Conservation (phyloP, 2,113 vertebrate genomes). For the Antechinus flavipes region DNA sequence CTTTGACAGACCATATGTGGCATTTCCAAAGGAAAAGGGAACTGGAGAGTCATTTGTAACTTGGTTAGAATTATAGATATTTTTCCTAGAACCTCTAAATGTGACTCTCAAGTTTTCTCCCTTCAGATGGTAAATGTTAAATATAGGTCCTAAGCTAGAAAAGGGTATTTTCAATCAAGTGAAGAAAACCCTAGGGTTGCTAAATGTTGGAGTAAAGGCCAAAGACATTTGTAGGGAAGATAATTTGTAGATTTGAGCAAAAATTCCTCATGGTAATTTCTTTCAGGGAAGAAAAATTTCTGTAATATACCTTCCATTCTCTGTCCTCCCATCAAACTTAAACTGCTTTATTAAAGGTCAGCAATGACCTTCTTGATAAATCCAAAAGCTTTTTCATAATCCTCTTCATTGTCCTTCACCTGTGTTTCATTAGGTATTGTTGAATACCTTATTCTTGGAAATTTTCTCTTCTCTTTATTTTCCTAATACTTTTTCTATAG, state of each 20-base stretch:
- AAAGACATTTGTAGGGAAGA: not conserved
- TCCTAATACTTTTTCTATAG: not conserved
- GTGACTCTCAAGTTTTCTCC: not conserved
- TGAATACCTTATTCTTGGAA: not conserved
- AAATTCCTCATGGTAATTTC: not conserved
- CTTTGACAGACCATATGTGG: not conserved
- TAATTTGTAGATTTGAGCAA: not conserved
- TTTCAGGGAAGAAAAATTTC: not conserved
- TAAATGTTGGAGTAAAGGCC: not conserved
- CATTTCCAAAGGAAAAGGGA: constrained; percentile 12
- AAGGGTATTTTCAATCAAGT: not conserved
- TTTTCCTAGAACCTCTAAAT: constrained; percentile 21
- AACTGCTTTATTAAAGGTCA: no score
- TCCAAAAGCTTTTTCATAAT: no score
- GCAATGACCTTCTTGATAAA: no score
- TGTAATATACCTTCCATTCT: no score
- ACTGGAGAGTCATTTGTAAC: not conserved
- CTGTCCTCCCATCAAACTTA: no score
- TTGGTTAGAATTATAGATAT: constrained; percentile 1
- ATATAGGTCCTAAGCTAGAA: not conserved
- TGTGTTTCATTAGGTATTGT: not conserved
- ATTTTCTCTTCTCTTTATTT: not conserved
- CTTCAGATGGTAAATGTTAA: not conserved
- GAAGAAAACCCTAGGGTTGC: not conserved
- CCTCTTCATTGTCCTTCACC: not conserved